Percentiles rank a stretch among this genome's conserved stretches.
These are phyloP conservation scores for Molossus alvarezi DNA, from an alignment of 2,797 vertebrate species.

Conservation along the genomic window DNA sequence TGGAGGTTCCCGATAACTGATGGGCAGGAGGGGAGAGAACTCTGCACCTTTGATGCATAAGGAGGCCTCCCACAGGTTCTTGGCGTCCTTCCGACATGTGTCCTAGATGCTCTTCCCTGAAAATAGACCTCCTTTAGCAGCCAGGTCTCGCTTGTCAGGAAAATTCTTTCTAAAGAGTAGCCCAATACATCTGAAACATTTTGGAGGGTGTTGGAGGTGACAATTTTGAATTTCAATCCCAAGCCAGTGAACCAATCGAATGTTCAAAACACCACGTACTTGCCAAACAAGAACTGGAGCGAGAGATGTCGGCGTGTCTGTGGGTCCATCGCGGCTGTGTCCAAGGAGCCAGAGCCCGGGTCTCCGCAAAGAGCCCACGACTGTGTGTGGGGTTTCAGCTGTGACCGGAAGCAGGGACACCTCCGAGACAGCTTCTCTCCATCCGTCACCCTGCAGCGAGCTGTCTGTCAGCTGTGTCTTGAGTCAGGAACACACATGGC, in stretches of 20 bases:
- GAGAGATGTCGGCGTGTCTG: rapidly evolving
- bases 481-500: not conserved
- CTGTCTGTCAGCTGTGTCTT: not conserved
- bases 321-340: not conserved
- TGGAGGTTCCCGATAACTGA: rapidly evolving
- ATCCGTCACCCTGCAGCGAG: not conserved
- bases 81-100: rapidly evolving
- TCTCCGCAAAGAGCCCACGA: not conserved
- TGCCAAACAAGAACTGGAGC: rapidly evolving
- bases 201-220: not conserved
- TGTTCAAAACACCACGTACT: rapidly evolving
- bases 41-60: not conserved
- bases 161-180: no score
- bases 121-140: not conserved
- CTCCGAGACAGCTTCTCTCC: not conserved
- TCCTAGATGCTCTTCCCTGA: not conserved
- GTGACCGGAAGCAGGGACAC: not conserved
- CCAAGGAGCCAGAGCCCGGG: no score
- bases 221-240: not conserved
- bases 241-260: not conserved
- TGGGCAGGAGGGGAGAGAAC: rapidly evolving
- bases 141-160: not conserved
- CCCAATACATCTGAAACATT: rapidly evolving
- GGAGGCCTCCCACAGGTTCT: rapidly evolving
- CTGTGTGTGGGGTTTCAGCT: not conserved